Conservation (phyloP, 2,113 vertebrate species). For the Pterophyllum scalare region DNA sequence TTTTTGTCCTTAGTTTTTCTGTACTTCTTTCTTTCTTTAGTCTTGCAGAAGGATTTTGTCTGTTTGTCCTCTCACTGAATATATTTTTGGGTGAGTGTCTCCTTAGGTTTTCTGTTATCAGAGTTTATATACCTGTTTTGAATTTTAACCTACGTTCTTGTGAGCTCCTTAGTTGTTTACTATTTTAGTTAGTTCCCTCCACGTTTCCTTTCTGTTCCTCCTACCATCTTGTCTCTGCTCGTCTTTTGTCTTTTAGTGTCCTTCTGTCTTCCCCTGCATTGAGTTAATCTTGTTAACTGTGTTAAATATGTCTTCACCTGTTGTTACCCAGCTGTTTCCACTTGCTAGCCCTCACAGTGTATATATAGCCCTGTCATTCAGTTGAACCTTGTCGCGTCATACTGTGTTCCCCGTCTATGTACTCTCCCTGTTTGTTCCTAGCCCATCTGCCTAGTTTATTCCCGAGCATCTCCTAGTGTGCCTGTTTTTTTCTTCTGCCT, state of each 20-base stretch:
- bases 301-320: neutral
- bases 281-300: neutral
- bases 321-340: conserved; percentile 5
- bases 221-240: fast-evolving
- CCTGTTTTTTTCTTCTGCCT: neutral
- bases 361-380: neutral
- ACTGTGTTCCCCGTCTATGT: neutral
- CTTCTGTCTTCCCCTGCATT: fast-evolving
- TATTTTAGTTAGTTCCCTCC: neutral
- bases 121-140: too few relatives aligned
- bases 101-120: neutral
- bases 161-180: neutral
- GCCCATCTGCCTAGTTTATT: neutral
- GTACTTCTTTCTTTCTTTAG: neutral
- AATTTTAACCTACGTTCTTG: neutral
- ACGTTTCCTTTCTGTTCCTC: neutral
- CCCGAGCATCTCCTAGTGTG: neutral
- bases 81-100: neutral
- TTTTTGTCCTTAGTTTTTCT: too few relatives aligned
- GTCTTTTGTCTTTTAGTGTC: neutral
- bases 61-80: neutral
- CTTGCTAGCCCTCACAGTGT: neutral
- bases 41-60: neutral
- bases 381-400: neutral
- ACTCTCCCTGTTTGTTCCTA: neutral